Evolutionary conservation across 23 tunicate species (phyloP).

Genomic region (Oikopleura albicans): DNA sequence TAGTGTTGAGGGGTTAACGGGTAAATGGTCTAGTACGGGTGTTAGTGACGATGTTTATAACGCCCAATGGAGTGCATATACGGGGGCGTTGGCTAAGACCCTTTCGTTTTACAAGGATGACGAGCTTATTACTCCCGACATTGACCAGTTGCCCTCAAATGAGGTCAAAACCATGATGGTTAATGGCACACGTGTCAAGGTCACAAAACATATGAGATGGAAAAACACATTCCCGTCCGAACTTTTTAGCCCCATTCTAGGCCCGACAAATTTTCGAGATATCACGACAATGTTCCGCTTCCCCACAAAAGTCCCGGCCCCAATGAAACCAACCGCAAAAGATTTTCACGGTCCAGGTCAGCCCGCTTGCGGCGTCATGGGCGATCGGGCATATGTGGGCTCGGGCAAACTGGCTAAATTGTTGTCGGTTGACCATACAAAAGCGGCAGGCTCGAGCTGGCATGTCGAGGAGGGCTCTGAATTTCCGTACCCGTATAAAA

Average conservation of each 20-base stretch:
- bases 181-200: not conserved
- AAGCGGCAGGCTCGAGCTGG: not conserved
- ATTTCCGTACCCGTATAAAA: slow-evolving; percentile 7
- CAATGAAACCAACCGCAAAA: not conserved
- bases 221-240: not conserved
- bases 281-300: not conserved
- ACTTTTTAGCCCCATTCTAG: not conserved
- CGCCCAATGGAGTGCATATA: not conserved
- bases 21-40: not conserved
- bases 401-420: not conserved
- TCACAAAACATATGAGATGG: not conserved
- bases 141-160: not conserved
- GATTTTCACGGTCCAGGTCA: slow-evolving; percentile 4
- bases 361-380: slow-evolving; percentile 9
- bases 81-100: not conserved
- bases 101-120: not conserved
- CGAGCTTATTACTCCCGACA: not conserved
- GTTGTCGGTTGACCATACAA: not conserved
- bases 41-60: not conserved
- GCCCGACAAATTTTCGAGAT: not conserved
- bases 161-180: not conserved
- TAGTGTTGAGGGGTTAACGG: not conserved
- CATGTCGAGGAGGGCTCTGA: not conserved
- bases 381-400: not conserved
- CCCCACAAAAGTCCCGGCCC: not conserved